These are phyloP conservation scores for Parapsyche elsis DNA, from an alignment of 1,140 invertebrate genomes.

Conservation along the genomic window DNA sequence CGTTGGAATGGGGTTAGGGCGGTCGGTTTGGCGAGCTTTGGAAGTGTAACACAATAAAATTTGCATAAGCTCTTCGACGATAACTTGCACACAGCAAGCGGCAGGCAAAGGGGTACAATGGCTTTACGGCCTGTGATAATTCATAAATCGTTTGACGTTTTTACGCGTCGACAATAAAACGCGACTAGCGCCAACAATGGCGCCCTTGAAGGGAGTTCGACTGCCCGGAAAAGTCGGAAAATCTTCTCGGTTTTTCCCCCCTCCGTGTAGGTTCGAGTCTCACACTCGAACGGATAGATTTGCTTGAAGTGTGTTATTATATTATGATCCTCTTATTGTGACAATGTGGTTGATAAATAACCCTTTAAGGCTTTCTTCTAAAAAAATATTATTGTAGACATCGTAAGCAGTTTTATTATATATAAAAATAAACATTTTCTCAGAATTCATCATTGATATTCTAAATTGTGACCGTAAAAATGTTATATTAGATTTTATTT, in stretches of 20 bases:
- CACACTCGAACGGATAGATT: neutral
- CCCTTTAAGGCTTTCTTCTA: no score
- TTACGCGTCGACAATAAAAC: constrained; percentile 38
- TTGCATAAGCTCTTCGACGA: constrained; percentile 13
- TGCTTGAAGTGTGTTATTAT: neutral
- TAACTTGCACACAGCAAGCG: neutral
- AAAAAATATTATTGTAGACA: no score
- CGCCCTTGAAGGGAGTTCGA: neutral
- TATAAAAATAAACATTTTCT: no score
- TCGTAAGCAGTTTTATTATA: no score
- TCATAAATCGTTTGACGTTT: constrained; percentile 40
- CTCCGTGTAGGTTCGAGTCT: no score
- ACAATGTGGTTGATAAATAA: no score
- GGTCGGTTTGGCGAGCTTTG: neutral
- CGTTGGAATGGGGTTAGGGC: neutral
- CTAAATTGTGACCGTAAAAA: no score
- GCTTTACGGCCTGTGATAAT: constrained; percentile 28
- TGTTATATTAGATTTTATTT: no score
- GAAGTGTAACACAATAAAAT: constrained; percentile 21
- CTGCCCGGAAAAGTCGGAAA: constrained; percentile 10
- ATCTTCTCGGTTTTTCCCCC: neutral
- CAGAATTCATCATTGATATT: no score
- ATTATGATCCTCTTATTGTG: neutral
- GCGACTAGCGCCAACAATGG: neutral
- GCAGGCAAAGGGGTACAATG: constrained; percentile 4